These are phyloP conservation scores for Rattus rattus DNA, from an alignment of 2,113 vertebrate species.

Conservation along the genomic window DNA sequence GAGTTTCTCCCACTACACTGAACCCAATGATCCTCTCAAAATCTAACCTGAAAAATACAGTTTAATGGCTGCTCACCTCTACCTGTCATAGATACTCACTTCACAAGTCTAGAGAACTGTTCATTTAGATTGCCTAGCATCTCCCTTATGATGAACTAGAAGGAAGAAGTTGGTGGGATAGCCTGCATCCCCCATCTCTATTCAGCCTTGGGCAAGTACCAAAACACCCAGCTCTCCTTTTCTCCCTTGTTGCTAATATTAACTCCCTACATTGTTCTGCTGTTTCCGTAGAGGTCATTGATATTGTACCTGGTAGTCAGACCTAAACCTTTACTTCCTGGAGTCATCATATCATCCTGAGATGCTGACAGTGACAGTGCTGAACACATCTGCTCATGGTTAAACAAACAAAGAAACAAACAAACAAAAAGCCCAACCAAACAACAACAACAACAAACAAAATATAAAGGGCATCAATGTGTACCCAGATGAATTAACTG, in stretches of 20 bases:
- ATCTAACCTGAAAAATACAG: not conserved
- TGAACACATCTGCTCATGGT: not conserved
- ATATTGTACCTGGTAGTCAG: not conserved
- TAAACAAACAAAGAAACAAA: not conserved
- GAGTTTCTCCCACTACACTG: not conserved
- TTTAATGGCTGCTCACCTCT: not conserved
- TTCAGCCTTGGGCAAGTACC: not conserved
- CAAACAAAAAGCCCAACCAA: not conserved
- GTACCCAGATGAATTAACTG: not conserved
- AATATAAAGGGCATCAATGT: not conserved
- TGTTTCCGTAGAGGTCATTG: not conserved
- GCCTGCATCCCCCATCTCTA: not conserved
- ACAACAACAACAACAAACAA: not conserved
- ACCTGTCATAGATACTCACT: not conserved
- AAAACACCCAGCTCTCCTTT: not conserved
- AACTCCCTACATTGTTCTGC: not conserved
- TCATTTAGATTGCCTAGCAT: not conserved
- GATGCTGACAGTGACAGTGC: not conserved
- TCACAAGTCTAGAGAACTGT: not conserved
- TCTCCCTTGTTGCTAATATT: no score
- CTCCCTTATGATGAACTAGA: not conserved
- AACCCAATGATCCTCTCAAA: not conserved
- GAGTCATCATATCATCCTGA: not conserved
- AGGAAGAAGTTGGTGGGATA: not conserved
- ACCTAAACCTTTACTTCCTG: not conserved